A percentile compares a stretch with the other conserved stretches of the same genome.
Evolutionary conservation across 2,888 invertebrate genomes (phyloP).

Genomic region (Conistra vaccinii): DNA sequence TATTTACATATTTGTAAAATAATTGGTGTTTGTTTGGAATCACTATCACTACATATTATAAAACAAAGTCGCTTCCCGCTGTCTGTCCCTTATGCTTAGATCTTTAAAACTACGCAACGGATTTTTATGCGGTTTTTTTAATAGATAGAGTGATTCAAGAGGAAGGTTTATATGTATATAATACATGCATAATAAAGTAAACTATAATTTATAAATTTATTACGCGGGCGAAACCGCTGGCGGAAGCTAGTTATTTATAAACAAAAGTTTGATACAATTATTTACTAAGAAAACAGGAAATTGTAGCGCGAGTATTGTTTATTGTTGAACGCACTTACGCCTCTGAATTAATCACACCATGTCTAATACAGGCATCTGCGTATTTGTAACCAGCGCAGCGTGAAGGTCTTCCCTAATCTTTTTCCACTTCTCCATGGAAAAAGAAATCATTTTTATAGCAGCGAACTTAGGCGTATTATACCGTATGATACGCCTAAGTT

Average conservation of each 20-base stretch:
- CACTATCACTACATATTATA: no score
- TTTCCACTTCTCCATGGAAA: neutral
- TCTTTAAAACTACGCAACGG: no score
- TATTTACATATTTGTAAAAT: neutral
- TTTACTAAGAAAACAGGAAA: constrained; percentile 17
- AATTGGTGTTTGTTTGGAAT: neutral
- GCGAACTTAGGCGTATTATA: neutral
- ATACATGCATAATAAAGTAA: no score
- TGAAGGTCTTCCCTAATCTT: neutral
- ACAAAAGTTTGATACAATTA: constrained; percentile 1
- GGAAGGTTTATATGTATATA: no score
- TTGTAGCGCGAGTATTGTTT: neutral
- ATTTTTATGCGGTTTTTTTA: no score
- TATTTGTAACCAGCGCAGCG: neutral
- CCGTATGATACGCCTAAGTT: no score
- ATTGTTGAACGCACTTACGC: neutral
- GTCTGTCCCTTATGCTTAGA: no score
- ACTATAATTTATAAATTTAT: no score
- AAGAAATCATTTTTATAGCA: neutral
- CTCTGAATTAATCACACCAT: neutral
- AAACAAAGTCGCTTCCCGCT: no score
- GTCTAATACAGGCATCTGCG: neutral
- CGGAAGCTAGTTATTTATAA: no score
- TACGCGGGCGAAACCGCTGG: no score
- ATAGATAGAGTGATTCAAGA: no score